These are phyloP conservation scores for Calycopis cecrops DNA, from an alignment of 1,140 invertebrate genomes.

Conservation along the genomic window DNA sequence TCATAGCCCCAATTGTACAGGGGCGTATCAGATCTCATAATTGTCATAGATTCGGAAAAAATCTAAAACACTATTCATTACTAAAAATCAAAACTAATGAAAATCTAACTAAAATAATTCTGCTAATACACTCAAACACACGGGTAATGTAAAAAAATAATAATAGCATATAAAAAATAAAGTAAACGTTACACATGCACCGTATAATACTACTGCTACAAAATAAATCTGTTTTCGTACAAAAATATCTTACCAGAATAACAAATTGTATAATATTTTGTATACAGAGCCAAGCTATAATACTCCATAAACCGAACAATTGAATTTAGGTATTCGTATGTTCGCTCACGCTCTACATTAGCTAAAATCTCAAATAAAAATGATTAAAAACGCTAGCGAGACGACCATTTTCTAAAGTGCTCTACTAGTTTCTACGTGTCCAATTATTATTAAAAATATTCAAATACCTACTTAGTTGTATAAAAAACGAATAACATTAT, in stretches of 20 bases:
- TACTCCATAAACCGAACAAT: slow-evolving; percentile 60
- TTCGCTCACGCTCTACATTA: slow-evolving; percentile 32
- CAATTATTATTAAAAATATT: slow-evolving; percentile 53
- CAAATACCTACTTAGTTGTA: slow-evolving; percentile 57
- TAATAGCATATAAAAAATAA: slow-evolving; percentile 60
- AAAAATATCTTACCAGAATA: slow-evolving; percentile 72
- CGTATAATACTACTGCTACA: slow-evolving; percentile 68
- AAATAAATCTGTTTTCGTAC: slow-evolving; percentile 69
- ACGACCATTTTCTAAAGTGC: slow-evolving; percentile 65
- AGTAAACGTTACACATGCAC: slow-evolving; percentile 71
- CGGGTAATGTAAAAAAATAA: slow-evolving; percentile 62
- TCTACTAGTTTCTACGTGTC: slow-evolving; percentile 70
- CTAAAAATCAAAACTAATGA: slow-evolving; percentile 67
- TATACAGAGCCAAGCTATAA: slow-evolving; percentile 62
- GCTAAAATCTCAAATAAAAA: slow-evolving; percentile 59
- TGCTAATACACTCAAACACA: slow-evolving; percentile 72
- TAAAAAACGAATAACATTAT: slow-evolving; percentile 68
- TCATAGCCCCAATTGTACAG: slow-evolving; percentile 32
- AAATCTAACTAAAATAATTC: slow-evolving; percentile 74
- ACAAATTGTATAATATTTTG: slow-evolving; percentile 70
- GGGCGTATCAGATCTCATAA: slow-evolving; percentile 63
- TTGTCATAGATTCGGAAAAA: slow-evolving; percentile 71
- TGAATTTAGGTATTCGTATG: slow-evolving; percentile 31
- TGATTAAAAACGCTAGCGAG: slow-evolving; percentile 65
- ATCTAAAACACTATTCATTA: slow-evolving; percentile 58